These are phyloP conservation scores for Callimorpha dominula DNA, from an alignment of 2,888 invertebrate genomes.

Conservation along the genomic window DNA sequence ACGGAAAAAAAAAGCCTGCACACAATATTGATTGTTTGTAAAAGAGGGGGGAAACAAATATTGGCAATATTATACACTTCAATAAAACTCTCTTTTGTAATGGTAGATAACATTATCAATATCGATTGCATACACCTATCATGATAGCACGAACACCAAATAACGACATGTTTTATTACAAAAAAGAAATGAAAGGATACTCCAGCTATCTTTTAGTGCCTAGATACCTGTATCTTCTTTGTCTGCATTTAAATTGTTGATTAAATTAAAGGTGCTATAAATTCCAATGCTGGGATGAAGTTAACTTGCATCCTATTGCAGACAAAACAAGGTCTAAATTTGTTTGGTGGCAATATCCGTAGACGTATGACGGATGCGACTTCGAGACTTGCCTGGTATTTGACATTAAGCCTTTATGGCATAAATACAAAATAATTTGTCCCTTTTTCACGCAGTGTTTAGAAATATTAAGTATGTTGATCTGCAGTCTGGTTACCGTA, in stretches of 20 bases:
- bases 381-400: not conserved
- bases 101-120: slow-evolving; percentile 10
- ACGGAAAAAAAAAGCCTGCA: not conserved
- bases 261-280: not conserved
- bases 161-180: not conserved
- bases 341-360: not conserved
- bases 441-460: not conserved
- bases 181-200: not conserved
- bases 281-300: not conserved
- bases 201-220: not conserved
- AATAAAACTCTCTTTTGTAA: slow-evolving; percentile 3
- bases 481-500: too few species aligned
- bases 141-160: slow-evolving; percentile 1
- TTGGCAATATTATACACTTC: slow-evolving; percentile 4
- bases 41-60: not conserved
- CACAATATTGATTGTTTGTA: not conserved
- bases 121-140: slow-evolving; percentile 9
- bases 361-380: not conserved
- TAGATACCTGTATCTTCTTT: not conserved
- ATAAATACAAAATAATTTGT: not conserved
- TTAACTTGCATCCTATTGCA: not conserved
- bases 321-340: not conserved
- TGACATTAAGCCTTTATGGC: not conserved
- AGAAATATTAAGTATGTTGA: too few species aligned
- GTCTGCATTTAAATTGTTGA: not conserved